Evolutionary conservation across 2,113 vertebrate genomes (phyloP), one percentile per base, ranked within the genome.

Genomic region (Pachycephala philippinensis): DNA sequence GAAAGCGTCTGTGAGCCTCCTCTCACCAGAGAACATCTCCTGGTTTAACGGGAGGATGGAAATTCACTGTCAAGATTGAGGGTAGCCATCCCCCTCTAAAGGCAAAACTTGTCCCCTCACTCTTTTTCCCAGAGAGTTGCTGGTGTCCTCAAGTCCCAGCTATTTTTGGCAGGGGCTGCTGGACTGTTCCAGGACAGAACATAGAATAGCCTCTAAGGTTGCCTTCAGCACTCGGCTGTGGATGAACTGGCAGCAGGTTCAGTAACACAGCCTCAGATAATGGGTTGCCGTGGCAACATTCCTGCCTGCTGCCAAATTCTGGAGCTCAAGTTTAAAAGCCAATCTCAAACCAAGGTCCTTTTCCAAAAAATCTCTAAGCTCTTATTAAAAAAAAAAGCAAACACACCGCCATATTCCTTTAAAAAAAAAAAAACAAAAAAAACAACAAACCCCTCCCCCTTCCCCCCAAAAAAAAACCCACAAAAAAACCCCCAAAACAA

Each of bases 251-350:
- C 88, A 93, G 95, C 70, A 84, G 93, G 89, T 28, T 87, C 86
- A 61, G 89, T 3, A 68, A 35, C 9, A 59, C 52, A 22, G 77
- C 56, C 59, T 47, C 13, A 56, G 91, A 88, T 79, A 61, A 93
- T 30, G 59, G 50, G 95, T 96, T 94, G 42, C 96, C n/a, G 20
- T 81, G 87, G 92, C 80, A 97, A 96, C 97, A 68, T 45, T 60
- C 47, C 90, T 68, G 74, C 90, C 84, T 85, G 65, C 90, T 93
- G 87, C 88, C 92, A 96, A 83, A 93, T 82, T 94, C 74, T 91
- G 78, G 95, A 87, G 81, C 77, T 92, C 54, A 42, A 64, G 35
- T 87, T 94, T 87, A 83, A 95, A 93, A 82, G 93, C 85, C 89
- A 69, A 84, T 91, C 84, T 91, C 81, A 52, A 93, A 96, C 54